These are phyloP conservation scores for Drosophila melanogaster DNA, from an alignment of 1,140 invertebrate species.

Conservation along the genomic window DNA sequence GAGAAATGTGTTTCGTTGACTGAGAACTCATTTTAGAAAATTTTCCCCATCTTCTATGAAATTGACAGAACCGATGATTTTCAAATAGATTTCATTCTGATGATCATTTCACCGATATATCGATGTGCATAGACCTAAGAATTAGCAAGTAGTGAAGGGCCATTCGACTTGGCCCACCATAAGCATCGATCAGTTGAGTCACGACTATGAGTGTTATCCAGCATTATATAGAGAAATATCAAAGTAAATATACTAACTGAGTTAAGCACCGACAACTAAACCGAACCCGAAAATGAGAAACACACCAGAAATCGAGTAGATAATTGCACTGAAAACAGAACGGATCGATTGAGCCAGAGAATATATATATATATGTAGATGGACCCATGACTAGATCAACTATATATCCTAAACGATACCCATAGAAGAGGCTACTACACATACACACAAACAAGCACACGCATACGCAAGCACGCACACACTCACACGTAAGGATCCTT, in stretches of 20 bases:
- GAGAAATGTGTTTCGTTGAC: conserved; percentile 60
- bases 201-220: conserved; percentile 51
- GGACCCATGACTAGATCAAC: conserved; percentile 51
- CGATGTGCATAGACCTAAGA: conserved; percentile 57
- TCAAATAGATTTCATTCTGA: conserved; percentile 24
- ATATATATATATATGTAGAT: conserved; percentile 35
- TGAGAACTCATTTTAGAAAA: conserved; percentile 49
- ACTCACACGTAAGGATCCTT: conserved; percentile 25
- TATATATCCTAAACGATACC: conserved; percentile 46
- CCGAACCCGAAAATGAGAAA: conserved; percentile 37
- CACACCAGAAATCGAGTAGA: conserved; percentile 61
- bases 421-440: conserved; percentile 36
- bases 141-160: conserved; percentile 29
- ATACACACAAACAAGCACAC: conserved; percentile 33
- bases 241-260: conserved; percentile 49
- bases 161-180: conserved; percentile 39
- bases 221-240: conserved; percentile 59
- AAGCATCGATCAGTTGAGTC: conserved; percentile 65
- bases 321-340: conserved; percentile 65
- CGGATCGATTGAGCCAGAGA: conserved; percentile 14
- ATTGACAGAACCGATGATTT: conserved; percentile 16
- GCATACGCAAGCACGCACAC: conserved; percentile 23
- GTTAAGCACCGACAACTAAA: conserved; percentile 49
- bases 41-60: conserved; percentile 6
- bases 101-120: conserved; percentile 53